Conservation (phyloP, 2,888 invertebrate species). For the Oscheius onirici region DNA sequence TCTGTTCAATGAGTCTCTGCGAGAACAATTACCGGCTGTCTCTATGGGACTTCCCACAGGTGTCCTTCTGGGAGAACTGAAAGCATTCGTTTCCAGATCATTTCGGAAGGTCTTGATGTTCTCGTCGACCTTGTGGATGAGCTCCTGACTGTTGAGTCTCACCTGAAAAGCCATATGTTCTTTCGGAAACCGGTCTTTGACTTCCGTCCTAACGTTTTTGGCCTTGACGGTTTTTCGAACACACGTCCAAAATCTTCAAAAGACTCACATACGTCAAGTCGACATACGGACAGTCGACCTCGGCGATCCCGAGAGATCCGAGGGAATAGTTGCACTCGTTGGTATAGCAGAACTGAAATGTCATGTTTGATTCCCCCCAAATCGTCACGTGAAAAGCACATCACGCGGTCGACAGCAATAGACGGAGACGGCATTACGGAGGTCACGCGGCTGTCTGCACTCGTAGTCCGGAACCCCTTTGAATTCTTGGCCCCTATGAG, state of each 20-base stretch:
- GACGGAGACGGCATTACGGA: constrained; percentile 1
- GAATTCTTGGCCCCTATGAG: background rate
- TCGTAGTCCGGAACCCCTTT: background rate
- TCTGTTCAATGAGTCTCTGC: no score
- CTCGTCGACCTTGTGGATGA: constrained; percentile 57
- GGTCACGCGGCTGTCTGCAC: constrained; percentile 22
- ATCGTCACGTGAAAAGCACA: constrained; percentile 30
- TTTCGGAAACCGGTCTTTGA: constrained; percentile 7
- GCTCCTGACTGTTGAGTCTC: constrained; percentile 64
- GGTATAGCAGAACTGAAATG: constrained; percentile 83
- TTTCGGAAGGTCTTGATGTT: constrained; percentile 57
- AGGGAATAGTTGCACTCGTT: constrained; percentile 93
- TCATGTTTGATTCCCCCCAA: background rate
- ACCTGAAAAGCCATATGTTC: constrained; percentile 46
- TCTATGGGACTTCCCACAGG: constrained; percentile 43
- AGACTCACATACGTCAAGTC: constrained; percentile 89
- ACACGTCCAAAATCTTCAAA: background rate
- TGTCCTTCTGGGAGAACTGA: constrained; percentile 31
- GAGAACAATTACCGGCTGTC: constrained; percentile 35
- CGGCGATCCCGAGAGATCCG: constrained; percentile 92
- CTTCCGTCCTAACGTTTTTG: background rate
- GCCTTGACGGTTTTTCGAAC: background rate
- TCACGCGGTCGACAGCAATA: constrained; percentile 13
- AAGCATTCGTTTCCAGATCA: constrained; percentile 48
- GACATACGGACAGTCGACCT: constrained; percentile 96